phyloP scores from a whole-genome alignment of 2,797 vertebrate species.

The Girardinus metallicus region DNA sequence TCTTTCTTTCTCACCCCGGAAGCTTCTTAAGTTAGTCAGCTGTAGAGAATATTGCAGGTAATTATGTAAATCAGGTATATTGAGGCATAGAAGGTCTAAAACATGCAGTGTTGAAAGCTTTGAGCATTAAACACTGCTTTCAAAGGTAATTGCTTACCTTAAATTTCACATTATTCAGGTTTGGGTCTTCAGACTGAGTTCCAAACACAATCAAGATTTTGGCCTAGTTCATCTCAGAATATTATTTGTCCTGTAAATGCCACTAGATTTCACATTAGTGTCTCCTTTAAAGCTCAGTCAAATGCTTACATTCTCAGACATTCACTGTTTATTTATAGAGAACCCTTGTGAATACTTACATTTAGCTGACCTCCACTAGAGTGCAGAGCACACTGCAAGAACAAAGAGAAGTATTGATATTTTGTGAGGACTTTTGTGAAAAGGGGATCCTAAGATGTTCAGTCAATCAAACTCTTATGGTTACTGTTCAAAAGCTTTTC shows the following conservation, averaged over 20 bases:
- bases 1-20: neutral
- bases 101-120: neutral
- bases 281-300: neutral
- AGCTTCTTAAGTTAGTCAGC: neutral
- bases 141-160: neutral
- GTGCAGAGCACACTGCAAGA: conserved; percentile 3
- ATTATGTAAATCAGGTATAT: neutral
- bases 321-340: neutral
- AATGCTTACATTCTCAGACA: neutral
- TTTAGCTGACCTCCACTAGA: neutral
- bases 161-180: neutral
- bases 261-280: neutral
- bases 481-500: neutral
- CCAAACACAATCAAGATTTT: neutral
- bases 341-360: neutral
- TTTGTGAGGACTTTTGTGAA: neutral
- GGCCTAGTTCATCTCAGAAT: neutral
- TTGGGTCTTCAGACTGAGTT: neutral
- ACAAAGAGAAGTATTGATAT: conserved; percentile 1
- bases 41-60: neutral
- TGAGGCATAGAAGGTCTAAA: neutral
- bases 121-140: neutral
- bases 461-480: conserved; percentile 5
- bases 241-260: neutral
- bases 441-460: neutral